Base-by-base conservation (phyloP, 2,797 vertebrate genomes). In the Ptychadena robeensis region DNA sequence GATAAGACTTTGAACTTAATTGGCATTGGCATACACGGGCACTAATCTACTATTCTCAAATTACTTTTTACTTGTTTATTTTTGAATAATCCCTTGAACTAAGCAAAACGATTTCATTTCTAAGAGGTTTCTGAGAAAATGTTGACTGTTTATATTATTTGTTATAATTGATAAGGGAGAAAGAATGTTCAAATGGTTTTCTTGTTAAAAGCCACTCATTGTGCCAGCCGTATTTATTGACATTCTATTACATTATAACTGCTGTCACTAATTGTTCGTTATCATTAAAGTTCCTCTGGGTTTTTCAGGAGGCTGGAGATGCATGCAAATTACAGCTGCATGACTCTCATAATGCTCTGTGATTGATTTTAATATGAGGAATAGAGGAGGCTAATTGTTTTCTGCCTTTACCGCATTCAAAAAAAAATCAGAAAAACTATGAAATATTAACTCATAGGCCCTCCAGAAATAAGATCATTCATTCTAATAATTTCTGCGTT, bases 231-330 rank as follows among this genome's bases (percentile, higher is more conserved):
- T 82, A 82, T 82, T 75, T 82, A 69, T 82, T 74, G 80, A 75
- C 64, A 82, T 82, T 72, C 64, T 82, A 75, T 82, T 74, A 74
- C 71, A 82, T 73, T 68, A 59, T 82, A 74, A 82, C 80, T 59
- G 64, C 72, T 82, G 80, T 74, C 72, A 74, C 71, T 82, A 74
- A 82, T 82, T 82, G 80, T 82, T 74, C 65, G n/a, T 81, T 81
- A 81, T 81, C 79, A 81, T 81, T 81, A 81, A 81, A 53, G 71
- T 73, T 74, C 59, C 79, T 74, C 30, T 81, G 71, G 32, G 79
- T 67, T 75, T 74, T 82, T 69, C 64, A 69, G 44, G 40, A 82
- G 63, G 44, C 63, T 37, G 63, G 64, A 67, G 63, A 75, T 38
- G 59, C 71, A 75, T 75, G 64, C 72, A 68, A 82, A 82, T 82